Evolutionary conservation across 2,113 vertebrate genomes (phyloP).

Genomic region (Mellivora capensis): DNA sequence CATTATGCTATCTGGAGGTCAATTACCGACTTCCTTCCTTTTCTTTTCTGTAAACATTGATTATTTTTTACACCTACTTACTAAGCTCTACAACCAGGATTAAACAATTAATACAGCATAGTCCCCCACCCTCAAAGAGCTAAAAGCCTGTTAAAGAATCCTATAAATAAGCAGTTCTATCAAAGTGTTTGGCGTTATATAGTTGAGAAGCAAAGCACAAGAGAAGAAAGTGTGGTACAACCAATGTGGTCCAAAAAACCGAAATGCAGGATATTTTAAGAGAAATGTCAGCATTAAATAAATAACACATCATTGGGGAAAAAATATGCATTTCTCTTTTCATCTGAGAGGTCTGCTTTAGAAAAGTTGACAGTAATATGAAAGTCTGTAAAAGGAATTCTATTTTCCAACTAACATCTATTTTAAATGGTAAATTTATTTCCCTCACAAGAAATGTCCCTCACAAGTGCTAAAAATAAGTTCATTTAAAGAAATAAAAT

Average conservation of each 20-base stretch:
- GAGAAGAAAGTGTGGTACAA: neutral
- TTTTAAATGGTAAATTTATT: neutral
- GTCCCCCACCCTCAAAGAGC: neutral
- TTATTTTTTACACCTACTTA: neutral
- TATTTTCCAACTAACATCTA: neutral
- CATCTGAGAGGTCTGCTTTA: neutral
- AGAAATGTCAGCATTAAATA: neutral
- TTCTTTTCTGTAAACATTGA: neutral
- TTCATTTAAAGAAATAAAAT: neutral
- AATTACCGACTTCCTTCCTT: neutral
- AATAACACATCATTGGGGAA: neutral
- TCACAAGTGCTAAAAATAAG: neutral
- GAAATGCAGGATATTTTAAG: neutral
- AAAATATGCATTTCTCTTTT: neutral
- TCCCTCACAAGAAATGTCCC: neutral
- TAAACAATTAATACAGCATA: neutral
- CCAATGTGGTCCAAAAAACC: rapidly evolving
- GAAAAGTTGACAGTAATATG: neutral
- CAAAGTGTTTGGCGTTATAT: neutral
- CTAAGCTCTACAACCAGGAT: neutral
- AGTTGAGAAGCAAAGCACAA: neutral
- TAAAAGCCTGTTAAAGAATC: neutral
- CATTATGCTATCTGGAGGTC: neutral
- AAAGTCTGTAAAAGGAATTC: neutral
- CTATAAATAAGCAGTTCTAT: neutral